Conservation (phyloP, 2,113 vertebrate genomes). For the Chaenogobius annularis region DNA sequence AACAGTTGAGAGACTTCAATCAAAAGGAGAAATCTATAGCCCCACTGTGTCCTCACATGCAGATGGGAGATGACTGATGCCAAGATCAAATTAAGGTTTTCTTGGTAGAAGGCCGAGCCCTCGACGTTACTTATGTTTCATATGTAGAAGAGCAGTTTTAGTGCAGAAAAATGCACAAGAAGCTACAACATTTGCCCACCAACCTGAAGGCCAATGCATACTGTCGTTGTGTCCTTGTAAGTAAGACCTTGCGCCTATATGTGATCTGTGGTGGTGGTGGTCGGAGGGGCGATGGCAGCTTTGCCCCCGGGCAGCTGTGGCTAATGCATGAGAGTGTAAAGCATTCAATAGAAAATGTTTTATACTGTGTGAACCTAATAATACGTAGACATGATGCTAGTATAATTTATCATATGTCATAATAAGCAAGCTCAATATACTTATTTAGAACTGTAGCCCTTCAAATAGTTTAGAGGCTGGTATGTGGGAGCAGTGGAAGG, state of each 20-base stretch:
- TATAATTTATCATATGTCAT: background rate
- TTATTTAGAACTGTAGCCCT: constrained; percentile 42
- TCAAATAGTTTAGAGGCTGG: constrained; percentile 89
- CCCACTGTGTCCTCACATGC: background rate
- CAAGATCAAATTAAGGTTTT: background rate
- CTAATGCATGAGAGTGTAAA: no score
- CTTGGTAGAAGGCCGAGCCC: no score
- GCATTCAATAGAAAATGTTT: no score
- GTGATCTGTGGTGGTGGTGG: no score
- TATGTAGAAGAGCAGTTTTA: no score
- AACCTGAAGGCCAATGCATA: background rate
- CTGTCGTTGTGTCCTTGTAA: no score
- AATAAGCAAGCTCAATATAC: background rate
- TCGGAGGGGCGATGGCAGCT: no score
- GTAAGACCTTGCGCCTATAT: no score
- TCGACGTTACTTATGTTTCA: no score
- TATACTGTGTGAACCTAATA: no score
- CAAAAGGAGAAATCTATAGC: background rate
- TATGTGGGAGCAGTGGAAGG: constrained; percentile 88
- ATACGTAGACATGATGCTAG: no score
- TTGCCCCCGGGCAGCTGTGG: no score
- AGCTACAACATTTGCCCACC: background rate
- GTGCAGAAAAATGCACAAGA: background rate
- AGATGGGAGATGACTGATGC: background rate
- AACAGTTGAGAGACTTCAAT: background rate